phyloP scores from a whole-genome alignment of 2,888 invertebrate genomes.

The Callosobruchus maculatus region DNA sequence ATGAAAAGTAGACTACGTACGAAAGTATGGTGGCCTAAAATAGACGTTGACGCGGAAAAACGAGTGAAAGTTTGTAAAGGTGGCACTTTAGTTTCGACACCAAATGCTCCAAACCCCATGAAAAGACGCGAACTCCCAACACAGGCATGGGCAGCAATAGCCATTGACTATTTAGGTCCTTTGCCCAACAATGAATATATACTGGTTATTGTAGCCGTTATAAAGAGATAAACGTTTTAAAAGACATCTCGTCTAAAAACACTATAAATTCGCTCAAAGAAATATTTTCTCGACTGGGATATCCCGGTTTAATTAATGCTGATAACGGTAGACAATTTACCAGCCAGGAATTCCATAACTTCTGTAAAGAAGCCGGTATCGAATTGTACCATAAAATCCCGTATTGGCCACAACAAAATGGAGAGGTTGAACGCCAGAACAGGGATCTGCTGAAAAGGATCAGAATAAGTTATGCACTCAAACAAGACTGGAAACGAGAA shows the following conservation, averaged over 20 bases:
- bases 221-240: slow-evolving; percentile 26
- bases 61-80: slow-evolving; percentile 19
- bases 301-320: slow-evolving; percentile 16
- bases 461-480: slow-evolving; percentile 11
- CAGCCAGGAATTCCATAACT: slow-evolving; percentile 18
- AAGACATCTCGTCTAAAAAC: slow-evolving; percentile 15
- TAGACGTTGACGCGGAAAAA: slow-evolving; percentile 26
- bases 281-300: slow-evolving; percentile 23
- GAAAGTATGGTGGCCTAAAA: slow-evolving; percentile 39
- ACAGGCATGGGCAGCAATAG: slow-evolving; percentile 23
- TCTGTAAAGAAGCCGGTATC: slow-evolving; percentile 19
- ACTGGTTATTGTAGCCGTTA: slow-evolving; percentile 32
- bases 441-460: slow-evolving; percentile 14
- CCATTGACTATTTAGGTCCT: slow-evolving; percentile 30
- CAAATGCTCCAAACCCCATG: slow-evolving; percentile 17
- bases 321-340: slow-evolving; percentile 27
- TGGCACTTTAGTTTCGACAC: slow-evolving; percentile 18
- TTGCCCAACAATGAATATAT: slow-evolving; percentile 22
- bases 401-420: slow-evolving; percentile 21
- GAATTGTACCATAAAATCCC: slow-evolving; percentile 18
- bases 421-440: slow-evolving; percentile 20
- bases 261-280: slow-evolving; percentile 17
- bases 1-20: slow-evolving; percentile 38
- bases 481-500: slow-evolving; percentile 21
- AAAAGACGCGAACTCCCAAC: slow-evolving; percentile 20